Evolutionary conservation across 2,113 vertebrate species (phyloP), one percentile per base, ranked within the genome.

Genomic region (Aegotheles bennettii): DNA sequence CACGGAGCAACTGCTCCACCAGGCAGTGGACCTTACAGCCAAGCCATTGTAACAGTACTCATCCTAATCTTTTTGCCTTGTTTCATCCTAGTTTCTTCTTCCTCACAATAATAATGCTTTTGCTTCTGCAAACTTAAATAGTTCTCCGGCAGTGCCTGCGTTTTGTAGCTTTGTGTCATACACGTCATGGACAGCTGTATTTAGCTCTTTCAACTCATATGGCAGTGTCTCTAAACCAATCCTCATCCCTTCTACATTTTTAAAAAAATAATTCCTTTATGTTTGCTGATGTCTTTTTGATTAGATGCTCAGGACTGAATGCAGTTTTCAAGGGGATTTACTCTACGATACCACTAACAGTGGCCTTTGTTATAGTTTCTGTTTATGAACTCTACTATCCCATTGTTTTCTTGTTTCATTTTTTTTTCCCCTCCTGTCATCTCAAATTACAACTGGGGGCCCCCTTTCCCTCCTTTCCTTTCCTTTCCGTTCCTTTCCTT

Each of bases 321-420:
- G 59, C 50, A 84, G 14, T 88, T 42, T 74, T 88, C 45, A 45
- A 53, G 53, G 19, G 61, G 7, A 14, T 54, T 95, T 90, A n/a
- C 8, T 25, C 33, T 31, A 57, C 24, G 25, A 4, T 64, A 40
- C 65, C 28, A 42, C 69, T 64, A 33, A 84, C 19, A 38, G 70
- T 68, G 48, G 76, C 54, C 64, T 87, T 90, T 89, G 84, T 86
- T 87, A 75, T 56, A 59, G 54, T 86, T 95, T 91, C 82, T 88
- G 61, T 54, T 92, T 82, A 63, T 56, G 65, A 90, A 76, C 61
- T 64, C 61, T 36, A n/a, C 40, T 64, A 43, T 81, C 15, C 69
- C n/a, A 82, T 68, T 94, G 69, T 90, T 84, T 87, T 80, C 76
- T 93, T 78, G 21, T 71, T 90, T 93, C 73, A 0, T 16, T 26